phyloP scores from a whole-genome alignment of 2,113 vertebrate species.

The Amia ocellicauda region DNA sequence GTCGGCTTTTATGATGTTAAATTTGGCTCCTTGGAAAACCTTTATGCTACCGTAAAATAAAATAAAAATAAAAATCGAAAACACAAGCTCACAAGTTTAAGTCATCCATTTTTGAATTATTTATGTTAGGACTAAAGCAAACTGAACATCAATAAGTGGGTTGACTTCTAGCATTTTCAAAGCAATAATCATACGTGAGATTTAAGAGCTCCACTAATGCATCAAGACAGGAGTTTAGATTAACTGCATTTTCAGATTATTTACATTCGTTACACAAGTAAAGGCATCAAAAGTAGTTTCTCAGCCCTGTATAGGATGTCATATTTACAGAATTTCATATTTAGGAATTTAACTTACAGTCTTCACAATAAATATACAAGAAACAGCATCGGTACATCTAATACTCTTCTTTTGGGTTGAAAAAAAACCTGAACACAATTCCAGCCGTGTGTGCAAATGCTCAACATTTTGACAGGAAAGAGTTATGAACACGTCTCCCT shows the following conservation, averaged over 20 bases:
- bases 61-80: constrained; percentile 13
- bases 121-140: constrained; percentile 53
- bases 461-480: no score
- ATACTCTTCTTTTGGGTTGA: not conserved
- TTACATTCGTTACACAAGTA: constrained; percentile 50
- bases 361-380: not conserved
- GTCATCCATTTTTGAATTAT: constrained; percentile 51
- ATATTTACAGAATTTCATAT: not conserved
- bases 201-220: constrained; percentile 63
- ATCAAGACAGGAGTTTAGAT: constrained; percentile 69
- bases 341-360: no score
- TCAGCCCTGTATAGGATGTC: not conserved
- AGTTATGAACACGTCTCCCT: no score
- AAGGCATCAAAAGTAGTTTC: not conserved
- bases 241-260: constrained; percentile 53
- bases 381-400: not conserved
- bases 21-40: constrained; percentile 22
- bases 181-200: constrained; percentile 55
- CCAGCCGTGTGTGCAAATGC: no score
- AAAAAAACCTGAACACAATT: no score
- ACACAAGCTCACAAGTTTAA: constrained; percentile 34
- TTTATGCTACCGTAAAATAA: constrained; percentile 6
- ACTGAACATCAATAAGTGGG: constrained; percentile 50
- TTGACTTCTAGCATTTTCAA: constrained; percentile 52
- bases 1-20: constrained; percentile 39